Conservation (phyloP, 2,113 vertebrate species). For the Hiodon tergisus region DNA sequence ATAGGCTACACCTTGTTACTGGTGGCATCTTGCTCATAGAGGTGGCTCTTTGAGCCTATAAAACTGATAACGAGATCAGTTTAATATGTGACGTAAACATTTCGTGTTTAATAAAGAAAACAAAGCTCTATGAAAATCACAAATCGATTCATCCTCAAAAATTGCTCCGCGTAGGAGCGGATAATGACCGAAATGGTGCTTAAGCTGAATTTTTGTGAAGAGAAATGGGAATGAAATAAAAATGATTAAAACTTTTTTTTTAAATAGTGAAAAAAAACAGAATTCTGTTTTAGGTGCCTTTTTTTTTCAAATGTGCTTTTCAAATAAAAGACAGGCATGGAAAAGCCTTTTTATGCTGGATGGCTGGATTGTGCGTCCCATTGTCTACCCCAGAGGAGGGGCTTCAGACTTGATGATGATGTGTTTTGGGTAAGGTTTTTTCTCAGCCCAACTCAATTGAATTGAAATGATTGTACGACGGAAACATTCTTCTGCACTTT, state of each 20-base stretch:
- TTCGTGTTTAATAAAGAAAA: no score
- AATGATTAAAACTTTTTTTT: neutral
- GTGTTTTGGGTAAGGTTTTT: neutral
- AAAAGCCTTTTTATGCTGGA: neutral
- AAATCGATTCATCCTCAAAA: no score
- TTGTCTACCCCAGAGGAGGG: no score
- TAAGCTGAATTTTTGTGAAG: neutral
- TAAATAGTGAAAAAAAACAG: neutral
- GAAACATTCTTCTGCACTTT: slow-evolving; percentile 66
- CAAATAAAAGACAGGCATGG: neutral
- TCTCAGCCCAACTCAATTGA: slow-evolving; percentile 47
- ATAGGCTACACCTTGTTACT: neutral
- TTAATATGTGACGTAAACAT: no score
- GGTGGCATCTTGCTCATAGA: no score
- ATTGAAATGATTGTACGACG: slow-evolving; percentile 54
- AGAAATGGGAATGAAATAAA: slow-evolving; percentile 6
- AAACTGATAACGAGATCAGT: no score
- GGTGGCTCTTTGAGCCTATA: no score
- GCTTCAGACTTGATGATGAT: no score
- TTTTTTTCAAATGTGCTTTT: slow-evolving; percentile 7
- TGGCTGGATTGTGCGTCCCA: no score
- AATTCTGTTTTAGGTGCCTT: slow-evolving; percentile 12
- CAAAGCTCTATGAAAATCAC: no score
- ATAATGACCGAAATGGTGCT: neutral
- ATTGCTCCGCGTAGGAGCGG: neutral